A percentile compares a stretch with the other conserved stretches of the same genome.
These are phyloP conservation scores for Tubulanus polymorphus DNA, from an alignment of 2,888 invertebrate species.

Conservation along the genomic window DNA sequence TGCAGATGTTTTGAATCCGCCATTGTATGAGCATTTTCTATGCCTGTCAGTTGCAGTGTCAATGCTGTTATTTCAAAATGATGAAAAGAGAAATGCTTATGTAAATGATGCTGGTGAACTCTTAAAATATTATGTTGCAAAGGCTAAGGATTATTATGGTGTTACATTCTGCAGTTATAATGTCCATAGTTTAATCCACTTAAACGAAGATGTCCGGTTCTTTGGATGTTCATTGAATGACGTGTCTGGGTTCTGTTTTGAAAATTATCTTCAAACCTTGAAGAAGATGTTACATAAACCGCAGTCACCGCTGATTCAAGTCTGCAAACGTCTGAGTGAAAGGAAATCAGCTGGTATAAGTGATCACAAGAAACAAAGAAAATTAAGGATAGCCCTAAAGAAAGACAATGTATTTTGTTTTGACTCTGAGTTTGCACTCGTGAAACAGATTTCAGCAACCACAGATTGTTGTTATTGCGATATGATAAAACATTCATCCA, in stretches of 20 bases:
- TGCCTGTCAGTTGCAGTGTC: slow-evolving; percentile 15
- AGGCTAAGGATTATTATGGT: slow-evolving; percentile 13
- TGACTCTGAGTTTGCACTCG: too few relatives aligned
- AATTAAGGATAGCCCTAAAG: too few relatives aligned
- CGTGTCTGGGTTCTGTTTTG: slow-evolving; percentile 17
- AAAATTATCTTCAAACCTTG: slow-evolving; percentile 17
- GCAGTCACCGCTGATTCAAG: slow-evolving; percentile 14
- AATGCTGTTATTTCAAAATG: slow-evolving; percentile 9
- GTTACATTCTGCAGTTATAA: slow-evolving; percentile 21
- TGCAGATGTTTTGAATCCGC: too few relatives aligned
- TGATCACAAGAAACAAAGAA: too few relatives aligned
- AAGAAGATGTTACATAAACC: slow-evolving; percentile 12
- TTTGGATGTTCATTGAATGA: slow-evolving; percentile 14
- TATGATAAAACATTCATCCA: neutral
- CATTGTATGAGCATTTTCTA: slow-evolving; percentile 21
- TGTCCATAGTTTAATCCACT: slow-evolving; percentile 15
- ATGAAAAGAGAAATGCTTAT: slow-evolving; percentile 6
- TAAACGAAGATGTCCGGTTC: slow-evolving; percentile 13
- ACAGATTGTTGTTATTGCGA: slow-evolving; percentile 7
- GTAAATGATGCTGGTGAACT: slow-evolving; percentile 14
- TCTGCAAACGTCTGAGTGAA: slow-evolving; percentile 7
- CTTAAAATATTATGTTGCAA: slow-evolving; percentile 14
- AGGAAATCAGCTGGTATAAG: neutral
- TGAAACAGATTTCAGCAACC: too few relatives aligned
- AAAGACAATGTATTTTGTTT: too few relatives aligned